phyloP scores from a whole-genome alignment of 2,113 vertebrate species.

The Phoenicopterus ruber region DNA sequence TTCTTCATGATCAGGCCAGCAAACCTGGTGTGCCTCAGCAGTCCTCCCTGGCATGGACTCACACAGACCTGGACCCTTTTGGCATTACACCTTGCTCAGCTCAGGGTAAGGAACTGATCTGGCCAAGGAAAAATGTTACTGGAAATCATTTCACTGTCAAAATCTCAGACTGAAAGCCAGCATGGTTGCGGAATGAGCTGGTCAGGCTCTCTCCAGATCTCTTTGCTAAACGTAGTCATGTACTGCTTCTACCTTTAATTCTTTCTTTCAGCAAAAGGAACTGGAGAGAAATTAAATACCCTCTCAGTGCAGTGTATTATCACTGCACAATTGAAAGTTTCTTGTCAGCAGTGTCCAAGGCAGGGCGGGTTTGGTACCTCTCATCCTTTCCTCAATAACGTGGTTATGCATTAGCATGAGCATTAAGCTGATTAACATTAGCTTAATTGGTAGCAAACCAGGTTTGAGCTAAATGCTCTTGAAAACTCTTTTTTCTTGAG shows the following conservation, averaged over 20 bases:
- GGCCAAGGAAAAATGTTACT: neutral
- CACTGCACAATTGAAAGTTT: neutral
- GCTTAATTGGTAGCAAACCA: neutral
- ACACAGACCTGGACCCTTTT: neutral
- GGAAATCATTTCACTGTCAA: neutral
- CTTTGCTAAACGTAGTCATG: neutral
- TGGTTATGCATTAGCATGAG: neutral
- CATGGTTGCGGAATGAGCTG: neutral
- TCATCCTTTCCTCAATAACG: neutral
- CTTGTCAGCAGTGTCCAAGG: neutral
- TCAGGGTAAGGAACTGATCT: neutral
- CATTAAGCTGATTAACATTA: neutral
- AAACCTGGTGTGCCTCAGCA: neutral
- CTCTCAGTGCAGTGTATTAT: neutral
- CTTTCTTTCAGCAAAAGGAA: neutral
- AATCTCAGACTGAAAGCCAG: neutral
- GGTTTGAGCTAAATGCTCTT: neutral
- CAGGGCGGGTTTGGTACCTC: neutral
- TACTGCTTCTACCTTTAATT: neutral
- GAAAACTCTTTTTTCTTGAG: neutral
- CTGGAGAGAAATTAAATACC: neutral
- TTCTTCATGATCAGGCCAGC: neutral
- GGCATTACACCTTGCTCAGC: neutral
- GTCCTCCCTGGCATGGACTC: too few species aligned
- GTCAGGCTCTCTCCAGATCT: neutral